Conservation (phyloP, 1,140 invertebrate species). For the Cotesia vestalis region DNA sequence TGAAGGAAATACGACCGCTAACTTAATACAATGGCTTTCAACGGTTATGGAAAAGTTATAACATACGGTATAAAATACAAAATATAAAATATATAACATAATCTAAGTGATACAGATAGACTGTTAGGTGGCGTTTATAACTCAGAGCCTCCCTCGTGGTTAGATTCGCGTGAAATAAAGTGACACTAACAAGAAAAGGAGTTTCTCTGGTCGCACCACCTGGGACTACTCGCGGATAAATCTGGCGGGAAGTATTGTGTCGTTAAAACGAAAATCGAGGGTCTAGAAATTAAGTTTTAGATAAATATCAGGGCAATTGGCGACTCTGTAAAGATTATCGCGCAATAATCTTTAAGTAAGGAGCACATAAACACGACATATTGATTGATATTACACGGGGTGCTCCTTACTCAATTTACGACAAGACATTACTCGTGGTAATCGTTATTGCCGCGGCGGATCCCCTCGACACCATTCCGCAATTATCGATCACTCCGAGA, state of each 20-base stretch:
- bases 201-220: constrained; percentile 38
- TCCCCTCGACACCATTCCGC: constrained; percentile 9
- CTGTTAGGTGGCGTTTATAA: neutral
- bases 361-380: constrained; percentile 18
- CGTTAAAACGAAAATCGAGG: constrained; percentile 39
- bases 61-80: no score
- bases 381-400: constrained; percentile 27
- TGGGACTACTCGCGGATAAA: constrained; percentile 43
- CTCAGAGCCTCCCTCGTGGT: no score
- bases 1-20: constrained; percentile 16
- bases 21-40: constrained; percentile 20
- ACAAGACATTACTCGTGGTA: constrained; percentile 29
- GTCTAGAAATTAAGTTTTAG: no score
- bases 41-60: constrained; percentile 32
- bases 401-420: constrained; percentile 25
- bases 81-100: no score
- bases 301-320: neutral
- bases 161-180: constrained; percentile 15
- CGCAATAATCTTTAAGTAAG: constrained; percentile 23
- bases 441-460: constrained; percentile 24
- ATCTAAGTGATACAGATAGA: constrained; percentile 19
- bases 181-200: constrained; percentile 17
- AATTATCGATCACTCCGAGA: constrained; percentile 28
- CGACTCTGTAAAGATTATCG: neutral
- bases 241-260: constrained; percentile 36